Evolutionary conservation across 92 coral and sea anemone species (phyloP).

Genomic region (Parazoanthus atlanticus): DNA sequence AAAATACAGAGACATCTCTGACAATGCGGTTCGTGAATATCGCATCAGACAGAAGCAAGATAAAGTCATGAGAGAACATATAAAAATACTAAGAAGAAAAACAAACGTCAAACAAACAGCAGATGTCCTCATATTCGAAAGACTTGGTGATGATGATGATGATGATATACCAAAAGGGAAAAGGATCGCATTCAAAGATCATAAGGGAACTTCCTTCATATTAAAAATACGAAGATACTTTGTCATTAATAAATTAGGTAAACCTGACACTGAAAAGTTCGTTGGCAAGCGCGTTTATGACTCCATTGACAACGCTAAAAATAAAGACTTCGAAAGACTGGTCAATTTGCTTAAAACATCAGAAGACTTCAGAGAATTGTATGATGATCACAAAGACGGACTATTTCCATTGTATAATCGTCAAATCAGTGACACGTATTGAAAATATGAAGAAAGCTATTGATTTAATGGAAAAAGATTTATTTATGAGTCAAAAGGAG

Average conservation of each 20-base stretch:
- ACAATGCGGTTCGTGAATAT: not conserved
- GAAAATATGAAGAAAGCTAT: not conserved
- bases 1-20: too few species aligned
- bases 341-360: slow-evolving; percentile 12
- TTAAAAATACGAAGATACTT: not conserved
- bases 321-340: slow-evolving; percentile 7
- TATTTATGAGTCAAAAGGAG: slow-evolving; percentile 29
- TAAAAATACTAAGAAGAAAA: not conserved
- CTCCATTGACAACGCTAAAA: not conserved
- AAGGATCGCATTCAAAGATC: not conserved
- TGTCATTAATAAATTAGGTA: not conserved
- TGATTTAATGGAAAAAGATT: slow-evolving; percentile 29
- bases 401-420: slow-evolving; percentile 12
- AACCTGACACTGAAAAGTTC: not conserved
- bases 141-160: not conserved
- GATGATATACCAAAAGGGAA: slow-evolving; percentile 6
- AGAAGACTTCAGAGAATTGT: not conserved
- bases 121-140: slow-evolving; percentile 29
- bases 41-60: not conserved
- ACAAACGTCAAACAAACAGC: slow-evolving; percentile 1
- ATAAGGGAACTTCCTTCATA: not conserved
- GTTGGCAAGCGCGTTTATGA: not conserved
- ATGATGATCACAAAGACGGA: not conserved
- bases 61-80: not conserved
- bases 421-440: not conserved